phyloP scores from a whole-genome alignment of 2,113 vertebrate genomes.

The Lipophrys pholis region DNA sequence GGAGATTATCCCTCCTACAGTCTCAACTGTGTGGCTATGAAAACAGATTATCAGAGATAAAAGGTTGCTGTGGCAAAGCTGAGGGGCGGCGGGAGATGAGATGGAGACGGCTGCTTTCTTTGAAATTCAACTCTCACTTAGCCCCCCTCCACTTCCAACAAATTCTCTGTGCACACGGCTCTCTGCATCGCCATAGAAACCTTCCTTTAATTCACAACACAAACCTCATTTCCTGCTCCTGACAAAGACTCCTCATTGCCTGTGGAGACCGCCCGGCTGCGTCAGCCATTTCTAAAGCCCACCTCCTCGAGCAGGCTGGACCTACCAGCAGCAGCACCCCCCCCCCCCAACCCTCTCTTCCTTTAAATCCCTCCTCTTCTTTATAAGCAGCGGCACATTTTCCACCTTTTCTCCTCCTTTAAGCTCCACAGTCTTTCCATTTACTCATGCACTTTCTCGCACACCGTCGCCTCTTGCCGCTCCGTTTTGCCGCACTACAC shows the following conservation, averaged over 20 bases:
- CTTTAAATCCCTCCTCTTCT: constrained; percentile 36
- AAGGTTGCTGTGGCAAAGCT: constrained; percentile 58
- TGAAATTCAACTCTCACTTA: constrained; percentile 83
- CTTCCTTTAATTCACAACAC: constrained; percentile 81
- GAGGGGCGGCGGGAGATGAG: constrained; percentile 53
- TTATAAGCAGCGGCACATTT: constrained; percentile 71
- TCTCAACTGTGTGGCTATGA: constrained; percentile 63
- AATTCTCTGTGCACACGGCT: constrained; percentile 80
- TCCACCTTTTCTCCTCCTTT: constrained; percentile 42
- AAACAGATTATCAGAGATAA: constrained; percentile 77
- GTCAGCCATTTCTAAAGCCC: constrained; percentile 66
- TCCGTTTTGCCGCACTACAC: neutral
- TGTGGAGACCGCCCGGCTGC: constrained; percentile 73
- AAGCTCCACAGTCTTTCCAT: constrained; percentile 11
- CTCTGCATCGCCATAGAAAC: constrained; percentile 82
- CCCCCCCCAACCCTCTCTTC: neutral
- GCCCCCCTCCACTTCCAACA: constrained; percentile 67
- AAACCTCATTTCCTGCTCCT: constrained; percentile 83
- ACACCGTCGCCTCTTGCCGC: neutral
- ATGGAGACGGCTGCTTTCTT: constrained; percentile 76
- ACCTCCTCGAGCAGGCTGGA: constrained; percentile 53
- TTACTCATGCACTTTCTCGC: neutral
- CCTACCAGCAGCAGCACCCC: constrained; percentile 46
- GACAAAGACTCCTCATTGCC: constrained; percentile 79
- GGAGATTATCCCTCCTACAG: constrained; percentile 47